Percentiles rank a stretch among this genome's conserved stretches.
Evolutionary conservation across 2,113 vertebrate genomes (phyloP).

Genomic region (Plestiodon gilberti): DNA sequence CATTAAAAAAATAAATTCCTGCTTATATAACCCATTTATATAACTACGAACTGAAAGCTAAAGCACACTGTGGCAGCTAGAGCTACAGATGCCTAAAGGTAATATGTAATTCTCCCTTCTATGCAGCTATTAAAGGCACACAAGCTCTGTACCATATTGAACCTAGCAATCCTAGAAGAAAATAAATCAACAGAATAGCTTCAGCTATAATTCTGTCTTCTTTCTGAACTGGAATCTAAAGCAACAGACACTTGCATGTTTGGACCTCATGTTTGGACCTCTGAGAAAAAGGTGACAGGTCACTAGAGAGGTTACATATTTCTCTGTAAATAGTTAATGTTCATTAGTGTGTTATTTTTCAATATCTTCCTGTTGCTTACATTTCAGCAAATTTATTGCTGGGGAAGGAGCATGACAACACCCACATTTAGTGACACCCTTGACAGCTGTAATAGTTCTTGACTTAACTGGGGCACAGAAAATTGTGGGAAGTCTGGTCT

Average conservation of each 20-base stretch:
- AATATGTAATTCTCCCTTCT: slow-evolving; percentile 8
- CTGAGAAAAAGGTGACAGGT: neutral
- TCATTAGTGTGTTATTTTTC: neutral
- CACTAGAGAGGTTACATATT: neutral
- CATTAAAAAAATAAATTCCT: neutral
- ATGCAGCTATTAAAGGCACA: slow-evolving; percentile 11
- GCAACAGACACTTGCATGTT: neutral
- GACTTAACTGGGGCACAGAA: slow-evolving; percentile 72
- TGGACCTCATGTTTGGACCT: neutral
- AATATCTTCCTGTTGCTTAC: neutral
- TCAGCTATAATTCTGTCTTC: neutral
- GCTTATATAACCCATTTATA: slow-evolving; percentile 18
- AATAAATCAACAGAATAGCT: neutral
- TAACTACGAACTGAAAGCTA: neutral
- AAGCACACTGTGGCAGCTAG: neutral
- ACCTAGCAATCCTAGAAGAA: neutral
- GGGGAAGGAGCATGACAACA: neutral
- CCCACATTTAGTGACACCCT: neutral
- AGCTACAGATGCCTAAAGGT: slow-evolving; percentile 10
- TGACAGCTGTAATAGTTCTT: slow-evolving; percentile 62
- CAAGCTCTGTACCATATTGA: neutral
- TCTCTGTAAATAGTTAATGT: neutral
- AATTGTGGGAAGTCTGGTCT: slow-evolving; percentile 60
- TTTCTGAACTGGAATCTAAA: neutral
- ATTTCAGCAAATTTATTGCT: neutral